These are phyloP conservation scores for Dendroctonus ponderosae DNA, from an alignment of 1,140 invertebrate species.

Conservation along the genomic window DNA sequence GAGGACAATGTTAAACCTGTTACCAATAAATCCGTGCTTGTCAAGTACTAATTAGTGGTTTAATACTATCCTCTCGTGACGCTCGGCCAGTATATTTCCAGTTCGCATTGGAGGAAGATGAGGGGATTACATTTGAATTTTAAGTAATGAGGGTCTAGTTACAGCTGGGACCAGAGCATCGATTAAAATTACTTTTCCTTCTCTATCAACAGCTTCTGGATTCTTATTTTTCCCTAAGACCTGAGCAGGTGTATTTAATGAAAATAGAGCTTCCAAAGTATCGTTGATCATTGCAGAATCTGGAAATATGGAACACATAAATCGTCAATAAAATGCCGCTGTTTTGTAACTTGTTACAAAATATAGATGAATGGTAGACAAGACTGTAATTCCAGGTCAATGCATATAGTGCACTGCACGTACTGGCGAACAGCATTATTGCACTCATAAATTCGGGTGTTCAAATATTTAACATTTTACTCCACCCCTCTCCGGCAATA, in stretches of 20 bases:
- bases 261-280: no score
- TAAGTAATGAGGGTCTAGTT: slow-evolving; percentile 15
- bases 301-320: no score
- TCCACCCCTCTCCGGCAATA: slow-evolving; percentile 1
- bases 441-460: background rate
- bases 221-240: no score
- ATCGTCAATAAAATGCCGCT: no score
- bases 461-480: slow-evolving; percentile 8
- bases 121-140: slow-evolving; percentile 22
- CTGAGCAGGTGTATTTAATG: no score
- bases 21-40: slow-evolving; percentile 32
- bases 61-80: slow-evolving; percentile 29
- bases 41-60: slow-evolving; percentile 33
- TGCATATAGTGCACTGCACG: background rate
- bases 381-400: slow-evolving; percentile 2
- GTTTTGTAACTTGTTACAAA: no score
- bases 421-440: slow-evolving; percentile 1
- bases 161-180: slow-evolving; percentile 8
- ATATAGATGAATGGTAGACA: no score
- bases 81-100: slow-evolving; percentile 26
- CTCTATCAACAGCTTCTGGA: no score
- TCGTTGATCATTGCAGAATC: no score
- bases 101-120: slow-evolving; percentile 5
- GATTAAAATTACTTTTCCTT: background rate
- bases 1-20: slow-evolving; percentile 33